phyloP scores from a whole-genome alignment of 2,888 invertebrate genomes.

The Pyrgus malvae region DNA sequence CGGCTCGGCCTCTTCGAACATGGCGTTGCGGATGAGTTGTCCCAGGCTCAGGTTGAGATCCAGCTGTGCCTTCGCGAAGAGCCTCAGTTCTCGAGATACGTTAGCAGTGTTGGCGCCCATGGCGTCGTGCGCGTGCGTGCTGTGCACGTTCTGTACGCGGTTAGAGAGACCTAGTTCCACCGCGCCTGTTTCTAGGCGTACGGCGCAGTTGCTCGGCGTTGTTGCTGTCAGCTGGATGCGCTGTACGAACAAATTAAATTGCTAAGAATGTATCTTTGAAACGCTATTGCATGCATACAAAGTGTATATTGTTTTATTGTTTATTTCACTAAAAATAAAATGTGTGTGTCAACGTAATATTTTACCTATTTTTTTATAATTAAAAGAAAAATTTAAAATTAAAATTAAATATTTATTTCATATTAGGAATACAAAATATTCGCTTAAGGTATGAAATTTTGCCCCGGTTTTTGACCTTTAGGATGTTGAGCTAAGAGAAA shows the following conservation, averaged over 20 bases:
- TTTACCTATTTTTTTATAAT: too few species aligned
- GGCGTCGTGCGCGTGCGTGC: constrained; percentile 83
- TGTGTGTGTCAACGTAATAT: not conserved
- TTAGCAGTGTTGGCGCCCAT: constrained; percentile 78
- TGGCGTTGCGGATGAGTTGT: constrained; percentile 94
- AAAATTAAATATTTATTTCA: too few species aligned
- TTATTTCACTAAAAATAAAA: too few species aligned
- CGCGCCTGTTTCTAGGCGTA: constrained; percentile 96
- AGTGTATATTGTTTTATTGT: too few species aligned
- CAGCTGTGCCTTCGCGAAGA: constrained; percentile 90
- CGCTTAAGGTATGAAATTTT: too few species aligned
- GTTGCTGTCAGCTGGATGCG: constrained; percentile 98
- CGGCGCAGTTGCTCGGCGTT: constrained; percentile 98
- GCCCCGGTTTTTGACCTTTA: too few species aligned
- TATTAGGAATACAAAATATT: too few species aligned
- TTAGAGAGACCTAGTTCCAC: constrained; percentile 97
- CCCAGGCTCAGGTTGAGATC: constrained; percentile 97
- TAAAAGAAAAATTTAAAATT: too few species aligned
- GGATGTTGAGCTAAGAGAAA: too few species aligned
- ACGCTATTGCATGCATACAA: too few species aligned
- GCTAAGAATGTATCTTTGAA: too few species aligned
- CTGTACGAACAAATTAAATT: constrained; percentile 62
- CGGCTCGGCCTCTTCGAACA: constrained; percentile 98
- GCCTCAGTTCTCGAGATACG: constrained; percentile 84
- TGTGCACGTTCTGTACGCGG: constrained; percentile 93